These are phyloP conservation scores for Oligia fasciuncula DNA, from an alignment of 2,888 invertebrate genomes.

Conservation along the genomic window DNA sequence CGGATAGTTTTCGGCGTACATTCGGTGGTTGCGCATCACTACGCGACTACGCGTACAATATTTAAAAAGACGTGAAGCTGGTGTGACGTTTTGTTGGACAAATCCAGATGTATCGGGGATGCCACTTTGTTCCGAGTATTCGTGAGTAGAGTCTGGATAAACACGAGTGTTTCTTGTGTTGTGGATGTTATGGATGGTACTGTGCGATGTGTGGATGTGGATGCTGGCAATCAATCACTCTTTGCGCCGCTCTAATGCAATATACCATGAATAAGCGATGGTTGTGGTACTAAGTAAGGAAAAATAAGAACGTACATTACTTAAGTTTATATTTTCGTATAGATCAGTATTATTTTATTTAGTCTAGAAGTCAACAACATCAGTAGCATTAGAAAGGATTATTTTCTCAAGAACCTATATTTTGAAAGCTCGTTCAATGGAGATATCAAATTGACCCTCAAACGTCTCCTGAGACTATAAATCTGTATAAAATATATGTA, in stretches of 20 bases:
- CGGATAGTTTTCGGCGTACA: slow-evolving; percentile 51
- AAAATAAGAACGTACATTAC: slow-evolving; percentile 32
- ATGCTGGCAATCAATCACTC: slow-evolving; percentile 56
- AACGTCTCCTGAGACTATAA: neutral
- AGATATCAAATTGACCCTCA: neutral
- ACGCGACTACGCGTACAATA: slow-evolving; percentile 53
- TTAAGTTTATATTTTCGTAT: slow-evolving; percentile 2
- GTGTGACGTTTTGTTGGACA: slow-evolving; percentile 29
- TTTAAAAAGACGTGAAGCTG: slow-evolving; percentile 42
- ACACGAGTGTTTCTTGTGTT: slow-evolving; percentile 31
- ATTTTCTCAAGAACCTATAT: neutral
- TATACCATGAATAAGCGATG: slow-evolving; percentile 54
- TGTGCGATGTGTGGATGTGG: slow-evolving; percentile 26
- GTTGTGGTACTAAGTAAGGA: slow-evolving; percentile 21
- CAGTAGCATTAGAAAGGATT: neutral
- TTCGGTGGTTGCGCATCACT: slow-evolving; percentile 43
- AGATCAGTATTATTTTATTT: neutral
- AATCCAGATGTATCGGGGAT: slow-evolving; percentile 37
- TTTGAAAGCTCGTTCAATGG: neutral
- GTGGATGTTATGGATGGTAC: slow-evolving; percentile 9
- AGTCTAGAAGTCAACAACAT: slow-evolving; percentile 12
- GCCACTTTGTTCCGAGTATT: slow-evolving; percentile 31
- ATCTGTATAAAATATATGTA: neutral
- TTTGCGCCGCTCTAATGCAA: slow-evolving; percentile 47
- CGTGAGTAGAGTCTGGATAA: slow-evolving; percentile 18